Evolutionary conservation across 1,140 invertebrate species (phyloP), one percentile per base, ranked within the genome.

Genomic region (Drosophila mauritiana): DNA sequence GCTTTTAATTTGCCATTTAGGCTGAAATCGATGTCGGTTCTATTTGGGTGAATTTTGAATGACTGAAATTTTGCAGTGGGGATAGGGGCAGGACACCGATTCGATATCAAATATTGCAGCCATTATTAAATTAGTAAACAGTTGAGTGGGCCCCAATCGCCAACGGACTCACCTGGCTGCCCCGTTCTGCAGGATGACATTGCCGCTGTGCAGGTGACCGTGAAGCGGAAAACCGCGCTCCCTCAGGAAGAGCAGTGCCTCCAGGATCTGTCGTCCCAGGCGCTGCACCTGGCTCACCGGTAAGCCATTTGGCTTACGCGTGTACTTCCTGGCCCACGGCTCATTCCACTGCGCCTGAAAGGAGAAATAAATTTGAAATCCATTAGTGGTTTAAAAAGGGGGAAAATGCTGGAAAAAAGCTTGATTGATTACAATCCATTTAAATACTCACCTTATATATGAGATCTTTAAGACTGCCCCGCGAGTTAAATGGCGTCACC

Each of bases 121-220:
- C 57, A 78, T 79, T 73, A 68, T 40, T 51, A 46, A 64, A 69
- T 74, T 82, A 75, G 51, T 67, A 58, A 43, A 73, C 56, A 55
- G 73, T 37, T 69, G 63, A 49, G 45, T 39, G 54, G 57, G 27
- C 15, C 22, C 36, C 42, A 22, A 51, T 42, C 25, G 58, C 34
- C 57, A 10, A 25, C 22, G 20, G 27, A 83, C 78, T 86, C 62
- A 94, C 94, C 94, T 92, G 13, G 97, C 97, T 0, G 97, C 96
- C 2, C 97, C 97, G 92, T 98, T 97, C 84, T 98, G 97, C 20
- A 98, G 94, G 68, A 98, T 96, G 8, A 98, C 95, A 93, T 98
- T 98, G 31, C 97, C 97, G 27, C 97, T 96, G 92, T 98, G 97
- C 48, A 98, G 93, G 93, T 98, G 97, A 36, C 95, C 94, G 76